phyloP scores from a whole-genome alignment of 1,140 invertebrate genomes.

The Odontomachus brunneus region DNA sequence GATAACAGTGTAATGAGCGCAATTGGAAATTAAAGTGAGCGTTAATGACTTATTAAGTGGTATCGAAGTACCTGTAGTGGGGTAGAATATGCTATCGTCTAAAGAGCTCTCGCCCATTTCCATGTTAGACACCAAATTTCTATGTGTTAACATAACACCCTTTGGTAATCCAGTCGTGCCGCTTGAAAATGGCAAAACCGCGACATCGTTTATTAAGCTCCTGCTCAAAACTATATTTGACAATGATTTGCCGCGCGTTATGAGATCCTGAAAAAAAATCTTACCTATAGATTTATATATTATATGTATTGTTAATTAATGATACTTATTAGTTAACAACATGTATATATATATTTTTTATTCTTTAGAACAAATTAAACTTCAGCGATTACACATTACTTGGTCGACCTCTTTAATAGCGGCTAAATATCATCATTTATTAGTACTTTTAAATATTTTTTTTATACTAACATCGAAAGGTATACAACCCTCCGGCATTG shows the following conservation, averaged over 20 bases:
- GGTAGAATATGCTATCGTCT: conserved; percentile 51
- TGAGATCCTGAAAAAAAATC: conserved; percentile 79
- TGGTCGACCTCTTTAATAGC: not conserved
- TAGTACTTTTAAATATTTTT: not conserved
- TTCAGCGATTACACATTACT: no score
- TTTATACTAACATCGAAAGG: conserved; percentile 77
- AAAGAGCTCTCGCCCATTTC: conserved; percentile 85
- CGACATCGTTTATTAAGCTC: conserved; percentile 82
- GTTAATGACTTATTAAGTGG: conserved; percentile 2
- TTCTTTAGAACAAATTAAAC: no score
- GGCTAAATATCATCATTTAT: conserved; percentile 17
- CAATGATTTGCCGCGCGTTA: conserved; percentile 79
- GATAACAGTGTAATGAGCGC: no score
- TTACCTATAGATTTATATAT: not conserved
- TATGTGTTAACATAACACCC: conserved; percentile 94
- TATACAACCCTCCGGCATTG: conserved; percentile 76
- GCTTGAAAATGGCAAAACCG: conserved; percentile 91
- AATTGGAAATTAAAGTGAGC: no score
- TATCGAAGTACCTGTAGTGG: conserved; percentile 15
- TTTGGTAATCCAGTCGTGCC: conserved; percentile 96
- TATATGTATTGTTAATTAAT: not conserved
- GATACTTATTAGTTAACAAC: no score
- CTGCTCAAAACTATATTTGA: conserved; percentile 36
- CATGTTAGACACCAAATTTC: conserved; percentile 90
- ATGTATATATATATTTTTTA: not conserved